phyloP scores from a whole-genome alignment of 2,797 vertebrate species.

The Hypotaenidia philippensis region DNA sequence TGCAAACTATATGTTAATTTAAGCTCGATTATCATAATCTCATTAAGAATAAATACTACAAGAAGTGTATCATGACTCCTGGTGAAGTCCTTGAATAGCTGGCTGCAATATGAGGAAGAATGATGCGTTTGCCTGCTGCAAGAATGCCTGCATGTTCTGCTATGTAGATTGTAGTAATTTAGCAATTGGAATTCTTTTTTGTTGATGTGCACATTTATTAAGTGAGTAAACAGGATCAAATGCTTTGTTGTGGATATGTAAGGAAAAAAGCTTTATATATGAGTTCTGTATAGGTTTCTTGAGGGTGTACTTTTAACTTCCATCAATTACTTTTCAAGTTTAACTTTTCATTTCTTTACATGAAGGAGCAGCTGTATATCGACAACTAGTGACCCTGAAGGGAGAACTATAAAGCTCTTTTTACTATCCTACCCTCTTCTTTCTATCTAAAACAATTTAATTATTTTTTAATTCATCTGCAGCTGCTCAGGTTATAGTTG shows the following conservation, averaged over 20 bases:
- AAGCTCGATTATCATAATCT: constrained; percentile 29
- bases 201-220: not conserved
- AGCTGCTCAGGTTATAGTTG: constrained; percentile 48
- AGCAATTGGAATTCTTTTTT: not conserved
- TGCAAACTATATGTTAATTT: constrained; percentile 16
- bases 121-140: not conserved
- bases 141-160: not conserved
- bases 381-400: constrained; percentile 2
- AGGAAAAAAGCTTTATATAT: constrained; percentile 4
- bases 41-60: constrained; percentile 43
- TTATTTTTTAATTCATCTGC: constrained; percentile 71
- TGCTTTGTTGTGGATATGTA: not conserved
- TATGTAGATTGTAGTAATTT: not conserved
- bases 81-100: constrained; percentile 25
- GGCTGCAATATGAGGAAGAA: not conserved
- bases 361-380: constrained; percentile 19
- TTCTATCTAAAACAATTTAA: constrained; percentile 25
- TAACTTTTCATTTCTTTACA: constrained; percentile 40
- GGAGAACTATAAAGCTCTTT: constrained; percentile 31
- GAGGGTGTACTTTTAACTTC: not conserved
- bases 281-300: not conserved
- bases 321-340: constrained; percentile 16
- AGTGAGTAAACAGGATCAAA: constrained; percentile 3
- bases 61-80: not conserved
- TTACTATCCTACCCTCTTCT: not conserved